A percentile compares a stretch with the other conserved stretches of the same genome.
Conservation (phyloP, 2,797 vertebrate species). For the Danio choprae region DNA sequence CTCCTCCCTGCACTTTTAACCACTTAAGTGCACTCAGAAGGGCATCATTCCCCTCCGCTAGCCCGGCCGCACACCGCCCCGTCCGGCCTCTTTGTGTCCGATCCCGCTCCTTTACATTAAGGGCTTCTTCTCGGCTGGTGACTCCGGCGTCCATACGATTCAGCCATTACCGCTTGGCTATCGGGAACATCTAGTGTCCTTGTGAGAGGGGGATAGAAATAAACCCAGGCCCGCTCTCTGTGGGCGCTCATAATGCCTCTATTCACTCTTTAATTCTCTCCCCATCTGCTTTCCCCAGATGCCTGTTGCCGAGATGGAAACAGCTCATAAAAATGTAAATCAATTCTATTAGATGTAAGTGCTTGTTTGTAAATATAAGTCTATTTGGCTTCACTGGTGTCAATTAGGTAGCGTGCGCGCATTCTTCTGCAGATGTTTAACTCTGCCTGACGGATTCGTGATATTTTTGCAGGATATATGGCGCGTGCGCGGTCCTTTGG, state of each 20-base stretch:
- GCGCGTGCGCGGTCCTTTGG: conserved; percentile 18
- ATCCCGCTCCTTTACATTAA: conserved; percentile 67
- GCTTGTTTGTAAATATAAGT: conserved; percentile 64
- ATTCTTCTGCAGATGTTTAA: conserved; percentile 56
- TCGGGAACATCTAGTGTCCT: conserved; percentile 60
- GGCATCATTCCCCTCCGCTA: conserved; percentile 68
- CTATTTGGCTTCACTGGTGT: conserved; percentile 56
- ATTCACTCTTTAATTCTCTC: conserved; percentile 65
- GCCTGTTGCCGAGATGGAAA: conserved; percentile 62
- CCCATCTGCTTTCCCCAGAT: conserved; percentile 59
- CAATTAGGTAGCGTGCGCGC: conserved; percentile 50
- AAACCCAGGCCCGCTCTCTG: conserved; percentile 55
- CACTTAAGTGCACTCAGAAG: conserved; percentile 80
- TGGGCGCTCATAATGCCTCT: conserved; percentile 63
- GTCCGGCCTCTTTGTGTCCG: conserved; percentile 57
- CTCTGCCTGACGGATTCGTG: conserved; percentile 30
- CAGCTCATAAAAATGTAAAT: conserved; percentile 66
- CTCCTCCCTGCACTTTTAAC: conserved; percentile 69
- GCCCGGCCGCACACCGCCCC: conserved; percentile 39
- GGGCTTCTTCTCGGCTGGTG: conserved; percentile 57
- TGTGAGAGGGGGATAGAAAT: conserved; percentile 59
- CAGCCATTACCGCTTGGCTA: conserved; percentile 55
- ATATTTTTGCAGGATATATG: conserved; percentile 20
- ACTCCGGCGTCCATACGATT: conserved; percentile 54
- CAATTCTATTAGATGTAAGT: conserved; percentile 62